Evolutionary conservation across 2,888 invertebrate species (phyloP).

Genomic region (Lycophotia porphyrea): DNA sequence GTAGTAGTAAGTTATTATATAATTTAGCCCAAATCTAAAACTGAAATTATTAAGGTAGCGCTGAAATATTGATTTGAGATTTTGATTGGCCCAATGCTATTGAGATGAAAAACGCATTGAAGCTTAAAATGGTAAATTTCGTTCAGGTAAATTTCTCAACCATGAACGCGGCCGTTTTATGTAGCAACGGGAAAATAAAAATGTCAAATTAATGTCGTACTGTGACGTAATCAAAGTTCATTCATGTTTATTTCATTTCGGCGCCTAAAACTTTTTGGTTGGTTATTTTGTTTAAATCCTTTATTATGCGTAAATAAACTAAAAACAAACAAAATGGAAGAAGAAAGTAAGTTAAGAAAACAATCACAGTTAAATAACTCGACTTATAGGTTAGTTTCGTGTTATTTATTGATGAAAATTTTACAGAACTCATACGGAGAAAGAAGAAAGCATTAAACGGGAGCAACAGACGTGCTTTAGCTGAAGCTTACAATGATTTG

Average conservation of each 20-base stretch:
- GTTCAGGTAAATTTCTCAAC: neutral
- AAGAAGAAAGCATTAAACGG: constrained; percentile 93
- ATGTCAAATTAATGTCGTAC: constrained; percentile 8
- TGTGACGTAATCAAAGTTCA: constrained; percentile 26
- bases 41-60: neutral
- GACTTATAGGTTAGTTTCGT: constrained; percentile 33
- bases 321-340: constrained; percentile 76
- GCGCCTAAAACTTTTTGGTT: constrained; percentile 60
- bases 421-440: constrained; percentile 92
- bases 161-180: constrained; percentile 2
- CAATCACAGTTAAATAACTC: neutral
- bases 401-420: constrained; percentile 33
- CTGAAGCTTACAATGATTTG: constrained; percentile 93
- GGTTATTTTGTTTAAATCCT: constrained; percentile 9
- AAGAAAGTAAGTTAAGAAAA: constrained; percentile 78
- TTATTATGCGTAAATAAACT: constrained; percentile 41
- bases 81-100: neutral
- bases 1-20: too few species aligned
- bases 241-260: constrained; percentile 52
- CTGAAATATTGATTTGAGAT: neutral
- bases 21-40: too few species aligned
- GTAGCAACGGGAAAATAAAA: constrained; percentile 34
- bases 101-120: neutral
- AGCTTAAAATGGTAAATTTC: neutral
- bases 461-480: constrained; percentile 92